Base-by-base conservation (phyloP, 2,888 invertebrate species). In the Diachrysia chrysitis region DNA sequence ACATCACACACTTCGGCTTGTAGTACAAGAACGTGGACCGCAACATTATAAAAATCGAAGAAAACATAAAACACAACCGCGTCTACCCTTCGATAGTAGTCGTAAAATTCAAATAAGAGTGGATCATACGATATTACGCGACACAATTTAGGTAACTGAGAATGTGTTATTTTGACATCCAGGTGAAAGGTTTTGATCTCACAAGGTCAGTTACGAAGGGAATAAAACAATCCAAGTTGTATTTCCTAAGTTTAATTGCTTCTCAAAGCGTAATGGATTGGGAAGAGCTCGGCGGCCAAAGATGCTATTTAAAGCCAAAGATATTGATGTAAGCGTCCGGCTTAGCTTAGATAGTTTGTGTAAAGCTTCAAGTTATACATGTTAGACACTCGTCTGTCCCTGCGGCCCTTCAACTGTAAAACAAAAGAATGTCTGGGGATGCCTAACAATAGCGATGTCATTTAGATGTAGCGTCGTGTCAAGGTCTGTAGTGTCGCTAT, bases 371-470 rank as follows among this genome's bases (percentile, higher is more conserved):
- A 70, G 76, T 74, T 66, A 69, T 69, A 65, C 67, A 79, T 59
- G 76, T 79, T 74, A 80, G 66, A 71, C 67, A 71, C 68, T 74
- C 58, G 67, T 74, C 71, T 63, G 58, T 70, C 42, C 69, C 58
- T 70, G 69, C 60, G 59, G 59, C 80, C 66, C 85, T 83, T 83
- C 75, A 80, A 71, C 56, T 68, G 66, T 66, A 46, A 81, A 84
- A 86, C 86, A 86, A 86, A 84, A 84, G 86, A 85, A 78, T 77
- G 74, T 77, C 83, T 84, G 83, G 66, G 63, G 72, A 63, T 66
- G 70, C 60, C 75, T 76, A 82, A 85, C 85, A 86, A 86, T 85
- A 83, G 83, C 76, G 82, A 85, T 83, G 80, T 82, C 78, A 83
- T 84, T 83, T 84, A 79, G 75, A 79, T 73, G 69, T 75, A 71